A percentile compares a stretch with the other conserved stretches of the same genome.
These are phyloP conservation scores for Pristionchus arcanus DNA, from an alignment of 2,888 invertebrate species.

Conservation along the genomic window DNA sequence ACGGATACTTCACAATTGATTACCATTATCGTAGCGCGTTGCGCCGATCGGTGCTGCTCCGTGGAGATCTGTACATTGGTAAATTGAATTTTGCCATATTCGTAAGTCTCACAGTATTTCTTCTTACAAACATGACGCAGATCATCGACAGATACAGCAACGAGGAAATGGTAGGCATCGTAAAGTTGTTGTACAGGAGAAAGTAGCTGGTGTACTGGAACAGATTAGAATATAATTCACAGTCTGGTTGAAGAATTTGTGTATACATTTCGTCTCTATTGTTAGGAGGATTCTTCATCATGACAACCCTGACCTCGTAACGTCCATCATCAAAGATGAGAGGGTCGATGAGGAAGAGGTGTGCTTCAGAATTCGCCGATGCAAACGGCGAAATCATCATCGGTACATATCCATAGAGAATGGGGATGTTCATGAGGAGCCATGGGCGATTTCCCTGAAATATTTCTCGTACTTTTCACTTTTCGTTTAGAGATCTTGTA, in stretches of 20 bases:
- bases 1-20: no score
- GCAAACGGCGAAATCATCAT: not conserved
- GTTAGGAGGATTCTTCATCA: not conserved
- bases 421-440: not conserved
- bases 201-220: slow-evolving; percentile 26
- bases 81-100: no score
- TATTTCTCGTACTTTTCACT: no score
- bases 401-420: not conserved
- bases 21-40: not conserved
- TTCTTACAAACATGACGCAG: not conserved
- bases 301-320: slow-evolving; percentile 11
- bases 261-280: no score
- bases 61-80: not conserved
- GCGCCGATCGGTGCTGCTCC: not conserved
- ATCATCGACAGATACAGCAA: not conserved
- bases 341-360: not conserved
- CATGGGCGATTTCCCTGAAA: slow-evolving; percentile 18
- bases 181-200: not conserved
- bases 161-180: not conserved
- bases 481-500: no score
- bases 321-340: not conserved
- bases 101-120: not conserved
- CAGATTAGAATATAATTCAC: no score
- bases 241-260: no score
- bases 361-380: not conserved